These are phyloP conservation scores for Tribolium castaneum DNA, from an alignment of 1,140 invertebrate genomes.

Conservation along the genomic window DNA sequence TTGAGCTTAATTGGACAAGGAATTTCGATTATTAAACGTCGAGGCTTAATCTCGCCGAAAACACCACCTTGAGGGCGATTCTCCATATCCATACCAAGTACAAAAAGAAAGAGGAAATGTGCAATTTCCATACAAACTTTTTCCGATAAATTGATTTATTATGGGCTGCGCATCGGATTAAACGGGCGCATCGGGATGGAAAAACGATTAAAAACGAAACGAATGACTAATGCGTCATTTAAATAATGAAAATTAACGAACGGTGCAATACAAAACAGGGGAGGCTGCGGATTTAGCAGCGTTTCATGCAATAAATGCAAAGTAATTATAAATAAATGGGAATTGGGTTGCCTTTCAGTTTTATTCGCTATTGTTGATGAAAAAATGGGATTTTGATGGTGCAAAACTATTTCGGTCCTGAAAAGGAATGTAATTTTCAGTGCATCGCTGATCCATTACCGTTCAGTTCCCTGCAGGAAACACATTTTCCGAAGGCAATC, in stretches of 20 bases:
- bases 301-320: too few relatives aligned
- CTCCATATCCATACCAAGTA: too few relatives aligned
- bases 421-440: constrained; percentile 16
- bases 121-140: background rate
- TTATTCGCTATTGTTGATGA: too few relatives aligned
- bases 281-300: too few relatives aligned
- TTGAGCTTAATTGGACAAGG: constrained; percentile 18
- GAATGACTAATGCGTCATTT: background rate
- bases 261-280: background rate
- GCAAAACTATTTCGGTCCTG: background rate
- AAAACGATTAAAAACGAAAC: background rate
- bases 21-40: constrained; percentile 2
- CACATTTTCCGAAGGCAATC: constrained; percentile 44
- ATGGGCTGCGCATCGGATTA: background rate
- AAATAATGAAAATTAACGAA: background rate
- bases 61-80: background rate
- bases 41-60: background rate
- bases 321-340: too few relatives aligned
- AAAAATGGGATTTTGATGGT: too few relatives aligned
- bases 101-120: background rate
- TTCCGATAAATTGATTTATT: background rate
- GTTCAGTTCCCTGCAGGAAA: constrained; percentile 34
- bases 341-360: too few relatives aligned
- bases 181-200: background rate
- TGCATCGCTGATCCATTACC: constrained; percentile 36